Evolutionary conservation across 2,113 vertebrate species (phyloP).

Genomic region (Candoia aspera): DNA sequence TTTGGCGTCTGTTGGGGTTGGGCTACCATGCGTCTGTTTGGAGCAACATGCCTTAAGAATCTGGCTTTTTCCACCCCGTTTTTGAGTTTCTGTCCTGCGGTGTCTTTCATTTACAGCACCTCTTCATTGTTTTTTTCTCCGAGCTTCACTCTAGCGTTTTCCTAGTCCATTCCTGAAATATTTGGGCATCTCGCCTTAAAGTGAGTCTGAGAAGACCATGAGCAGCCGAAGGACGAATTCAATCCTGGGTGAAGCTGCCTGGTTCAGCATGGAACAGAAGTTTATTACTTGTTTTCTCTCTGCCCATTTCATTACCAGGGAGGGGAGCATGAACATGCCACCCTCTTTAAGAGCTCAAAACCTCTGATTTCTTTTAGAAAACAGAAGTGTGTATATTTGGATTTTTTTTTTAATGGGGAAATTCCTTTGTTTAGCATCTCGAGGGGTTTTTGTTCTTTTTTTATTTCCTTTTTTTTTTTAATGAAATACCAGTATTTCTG

Average conservation of each 20-base stretch:
- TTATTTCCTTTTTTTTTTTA: neutral
- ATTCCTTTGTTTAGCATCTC: neutral
- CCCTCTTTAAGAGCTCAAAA: neutral
- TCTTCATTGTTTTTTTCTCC: neutral
- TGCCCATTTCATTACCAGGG: neutral
- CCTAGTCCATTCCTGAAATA: neutral
- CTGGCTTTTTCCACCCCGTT: neutral
- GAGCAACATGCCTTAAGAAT: neutral
- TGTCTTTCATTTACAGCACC: neutral
- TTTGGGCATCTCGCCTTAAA: neutral
- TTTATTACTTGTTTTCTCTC: neutral
- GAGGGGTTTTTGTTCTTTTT: conserved; percentile 46
- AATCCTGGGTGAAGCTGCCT: neutral
- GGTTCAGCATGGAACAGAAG: neutral
- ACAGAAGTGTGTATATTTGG: neutral
- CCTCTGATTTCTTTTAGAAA: neutral
- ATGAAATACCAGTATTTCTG: conserved; percentile 38
- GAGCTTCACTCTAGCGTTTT: neutral
- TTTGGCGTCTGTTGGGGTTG: too few species aligned
- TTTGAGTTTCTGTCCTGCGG: neutral
- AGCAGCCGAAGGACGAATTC: neutral
- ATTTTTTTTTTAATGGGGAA: neutral
- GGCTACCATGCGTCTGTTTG: too few species aligned
- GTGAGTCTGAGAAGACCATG: neutral
- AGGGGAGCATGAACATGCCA: rapidly evolving